Evolutionary conservation across 2,113 vertebrate species (phyloP), one percentile per base, ranked within the genome.

Genomic region (Prietella phreatophila): DNA sequence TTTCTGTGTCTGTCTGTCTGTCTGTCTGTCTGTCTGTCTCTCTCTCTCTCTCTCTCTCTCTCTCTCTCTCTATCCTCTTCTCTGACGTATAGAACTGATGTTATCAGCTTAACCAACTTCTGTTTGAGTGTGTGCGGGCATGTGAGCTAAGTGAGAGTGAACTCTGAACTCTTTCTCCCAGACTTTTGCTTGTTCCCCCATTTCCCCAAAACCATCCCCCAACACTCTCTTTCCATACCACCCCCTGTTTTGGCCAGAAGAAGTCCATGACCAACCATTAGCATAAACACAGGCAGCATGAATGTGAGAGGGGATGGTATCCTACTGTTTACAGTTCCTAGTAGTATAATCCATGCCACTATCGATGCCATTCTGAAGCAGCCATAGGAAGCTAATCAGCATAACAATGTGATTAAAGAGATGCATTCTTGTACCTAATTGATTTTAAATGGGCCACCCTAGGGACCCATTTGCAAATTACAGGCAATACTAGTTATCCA

Each of bases 361-460:
- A 84, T 84, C 83, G 58, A 33, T 88, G 67, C 33, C 79, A 71
- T 81, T 63, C 69, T 87, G 67, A 81, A 85, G 85, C 83, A 80
- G 83, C 61, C 73, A 78, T 87, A 88, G 90, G 88, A 89, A 91
- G 83, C 85, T 53, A 86, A 87, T 88, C 86, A 58, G 84, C 88
- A 65, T 71, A 89, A 91, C 88, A 91, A 91, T 89, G 88, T 83
- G 86, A 89, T 91, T 88, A 89, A 89, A 91, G 86, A 83, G 90
- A 87, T 87, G 85, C 88, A 90, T 90, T 89, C 87, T 85, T 89
- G 88, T 89, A 90, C 85, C 88, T 90, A 90, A 90, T 89, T 90
- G 86, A 90, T 85, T 91, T 89, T 86, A 91, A 91, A 91, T 88
- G 81, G 86, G 76, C 55, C 55, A 71, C 90, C 84, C 79, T 36